Evolutionary conservation across 2,797 vertebrate species (phyloP).

Genomic region (Oreochromis grahami): DNA sequence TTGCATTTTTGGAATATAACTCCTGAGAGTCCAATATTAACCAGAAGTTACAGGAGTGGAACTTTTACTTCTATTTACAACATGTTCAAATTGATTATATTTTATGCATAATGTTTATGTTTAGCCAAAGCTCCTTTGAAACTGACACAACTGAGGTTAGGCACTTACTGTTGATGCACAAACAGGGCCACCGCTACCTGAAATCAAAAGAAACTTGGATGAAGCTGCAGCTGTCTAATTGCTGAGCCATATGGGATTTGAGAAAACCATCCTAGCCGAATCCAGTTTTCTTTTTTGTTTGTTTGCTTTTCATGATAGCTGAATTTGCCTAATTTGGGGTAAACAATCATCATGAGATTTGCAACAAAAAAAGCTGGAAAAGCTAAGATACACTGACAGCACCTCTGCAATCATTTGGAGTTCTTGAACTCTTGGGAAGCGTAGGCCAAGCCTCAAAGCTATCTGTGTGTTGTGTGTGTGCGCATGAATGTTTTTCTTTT

Average conservation of each 20-base stretch:
- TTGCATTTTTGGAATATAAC: background rate
- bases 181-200: background rate
- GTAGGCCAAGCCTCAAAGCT: conserved; percentile 1
- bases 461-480: background rate
- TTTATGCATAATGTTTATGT: background rate
- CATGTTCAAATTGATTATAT: background rate
- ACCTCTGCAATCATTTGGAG: conserved; percentile 36
- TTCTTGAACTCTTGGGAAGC: conserved; percentile 5
- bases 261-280: background rate
- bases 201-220: conserved; percentile 5
- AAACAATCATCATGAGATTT: conserved; percentile 27
- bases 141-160: background rate
- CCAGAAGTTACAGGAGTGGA: background rate
- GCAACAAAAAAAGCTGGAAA: background rate
- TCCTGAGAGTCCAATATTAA: background rate
- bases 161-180: background rate
- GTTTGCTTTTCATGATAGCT: conserved; percentile 19
- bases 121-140: background rate
- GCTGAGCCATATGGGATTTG: background rate
- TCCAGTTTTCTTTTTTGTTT: conserved; percentile 19
- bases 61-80: background rate
- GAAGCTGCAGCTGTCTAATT: conserved; percentile 1
- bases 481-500: background rate
- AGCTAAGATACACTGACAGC: conserved; percentile 18
- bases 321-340: conserved; percentile 28